These are phyloP conservation scores for Sciurus niger DNA, from an alignment of 2,113 vertebrate genomes.

Conservation along the genomic window DNA sequence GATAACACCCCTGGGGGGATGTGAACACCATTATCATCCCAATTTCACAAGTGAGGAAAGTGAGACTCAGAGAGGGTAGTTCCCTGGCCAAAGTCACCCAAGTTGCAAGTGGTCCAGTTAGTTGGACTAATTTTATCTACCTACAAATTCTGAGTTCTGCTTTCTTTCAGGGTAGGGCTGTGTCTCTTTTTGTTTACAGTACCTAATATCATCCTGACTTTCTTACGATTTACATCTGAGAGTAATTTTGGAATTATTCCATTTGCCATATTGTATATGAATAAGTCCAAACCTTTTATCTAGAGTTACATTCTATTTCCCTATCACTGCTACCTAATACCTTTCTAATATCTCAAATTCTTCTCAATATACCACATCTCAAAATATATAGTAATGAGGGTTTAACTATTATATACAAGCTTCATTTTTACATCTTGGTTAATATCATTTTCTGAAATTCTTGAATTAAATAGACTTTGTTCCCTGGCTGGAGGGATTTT, in stretches of 20 bases:
- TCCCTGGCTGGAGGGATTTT: neutral
- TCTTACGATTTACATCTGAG: neutral
- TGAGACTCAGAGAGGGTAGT: neutral
- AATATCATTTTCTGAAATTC: conserved; percentile 13
- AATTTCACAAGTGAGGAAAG: neutral
- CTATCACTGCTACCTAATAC: neutral
- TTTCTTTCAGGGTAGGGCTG: neutral
- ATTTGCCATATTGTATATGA: conserved; percentile 28
- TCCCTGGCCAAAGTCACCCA: neutral
- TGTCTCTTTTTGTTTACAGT: neutral
- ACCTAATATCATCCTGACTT: neutral
- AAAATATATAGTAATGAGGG: neutral
- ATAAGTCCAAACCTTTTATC: neutral
- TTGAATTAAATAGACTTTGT: neutral
- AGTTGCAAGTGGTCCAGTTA: neutral
- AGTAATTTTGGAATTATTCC: neutral
- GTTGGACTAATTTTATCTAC: neutral
- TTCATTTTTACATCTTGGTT: conserved; percentile 25
- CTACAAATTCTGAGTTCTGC: neutral
- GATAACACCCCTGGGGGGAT: too few species aligned
- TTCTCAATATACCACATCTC: neutral
- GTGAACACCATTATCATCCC: neutral
- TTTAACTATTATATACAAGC: neutral
- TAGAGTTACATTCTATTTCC: neutral
- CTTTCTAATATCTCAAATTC: neutral